These are phyloP conservation scores for Electrophaes corylata DNA, from an alignment of 2,888 invertebrate genomes.

Conservation along the genomic window DNA sequence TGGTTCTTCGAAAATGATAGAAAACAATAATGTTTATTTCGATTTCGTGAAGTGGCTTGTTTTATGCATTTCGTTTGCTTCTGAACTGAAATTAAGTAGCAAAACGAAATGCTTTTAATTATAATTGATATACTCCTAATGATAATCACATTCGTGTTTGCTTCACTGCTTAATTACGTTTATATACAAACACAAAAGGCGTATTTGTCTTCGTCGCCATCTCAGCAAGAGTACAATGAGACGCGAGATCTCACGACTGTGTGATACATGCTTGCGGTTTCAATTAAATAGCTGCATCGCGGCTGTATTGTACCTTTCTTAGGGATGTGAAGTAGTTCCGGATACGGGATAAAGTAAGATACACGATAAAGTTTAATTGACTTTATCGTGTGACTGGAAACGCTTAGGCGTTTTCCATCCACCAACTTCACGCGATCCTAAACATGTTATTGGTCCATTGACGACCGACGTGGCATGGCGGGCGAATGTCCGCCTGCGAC, in stretches of 20 bases:
- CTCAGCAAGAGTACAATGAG: constrained; percentile 45
- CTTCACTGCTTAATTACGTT: constrained; percentile 37
- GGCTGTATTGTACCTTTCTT: constrained; percentile 30
- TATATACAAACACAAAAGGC: constrained; percentile 45
- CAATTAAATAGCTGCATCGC: constrained; percentile 52
- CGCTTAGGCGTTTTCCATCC: too few species aligned
- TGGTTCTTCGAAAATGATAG: too few species aligned
- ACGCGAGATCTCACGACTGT: constrained; percentile 46
- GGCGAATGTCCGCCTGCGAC: too few species aligned
- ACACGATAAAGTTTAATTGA: background rate
- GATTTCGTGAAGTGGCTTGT: too few species aligned
- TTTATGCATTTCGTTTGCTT: too few species aligned
- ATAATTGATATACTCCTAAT: constrained; percentile 17
- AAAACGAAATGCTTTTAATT: background rate
- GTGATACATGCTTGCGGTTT: constrained; percentile 52
- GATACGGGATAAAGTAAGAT: constrained; percentile 1
- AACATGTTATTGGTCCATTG: too few species aligned
- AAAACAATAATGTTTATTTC: too few species aligned
- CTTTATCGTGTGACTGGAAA: background rate
- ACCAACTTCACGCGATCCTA: too few species aligned
- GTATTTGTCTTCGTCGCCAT: constrained; percentile 45
- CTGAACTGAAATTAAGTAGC: too few species aligned
- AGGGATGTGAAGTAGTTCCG: constrained; percentile 10
- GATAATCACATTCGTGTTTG: constrained; percentile 36
- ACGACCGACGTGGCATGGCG: too few species aligned